phyloP scores from a whole-genome alignment of 2,113 vertebrate genomes.

The Salvelinus alpinus region DNA sequence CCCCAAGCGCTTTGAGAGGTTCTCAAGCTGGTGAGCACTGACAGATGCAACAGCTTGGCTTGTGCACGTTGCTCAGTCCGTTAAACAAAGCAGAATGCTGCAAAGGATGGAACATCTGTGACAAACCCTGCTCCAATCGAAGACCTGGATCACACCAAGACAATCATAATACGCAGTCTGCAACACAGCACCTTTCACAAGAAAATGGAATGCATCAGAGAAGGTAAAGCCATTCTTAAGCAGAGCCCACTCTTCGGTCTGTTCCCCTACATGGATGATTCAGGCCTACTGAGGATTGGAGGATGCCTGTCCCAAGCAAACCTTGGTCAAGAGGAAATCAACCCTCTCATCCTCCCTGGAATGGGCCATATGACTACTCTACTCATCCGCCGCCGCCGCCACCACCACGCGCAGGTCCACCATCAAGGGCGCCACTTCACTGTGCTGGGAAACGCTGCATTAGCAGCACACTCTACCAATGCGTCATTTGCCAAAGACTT shows the following conservation, averaged over 20 bases:
- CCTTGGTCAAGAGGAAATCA: not conserved
- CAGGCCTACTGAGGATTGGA: too few species aligned
- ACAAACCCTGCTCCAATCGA: conserved; percentile 6
- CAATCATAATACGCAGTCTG: conserved; percentile 15
- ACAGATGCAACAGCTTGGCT: conserved; percentile 7
- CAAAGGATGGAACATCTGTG: conserved; percentile 27
- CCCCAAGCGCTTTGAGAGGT: conserved; percentile 4
- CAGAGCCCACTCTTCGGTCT: not conserved
- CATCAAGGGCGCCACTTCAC: conserved; percentile 6
- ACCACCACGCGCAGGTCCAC: not conserved
- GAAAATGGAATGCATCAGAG: not conserved
- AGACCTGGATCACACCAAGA: not conserved
- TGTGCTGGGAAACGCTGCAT: not conserved
- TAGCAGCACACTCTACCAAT: not conserved
- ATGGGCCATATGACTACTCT: too few species aligned
- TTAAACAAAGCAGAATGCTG: not conserved
- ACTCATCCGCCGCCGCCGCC: not conserved
- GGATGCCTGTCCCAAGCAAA: not conserved
- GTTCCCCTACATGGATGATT: not conserved
- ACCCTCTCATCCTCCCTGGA: too few species aligned
- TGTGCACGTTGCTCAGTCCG: conserved; percentile 4
- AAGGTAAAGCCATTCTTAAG: not conserved
- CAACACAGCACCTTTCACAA: not conserved
- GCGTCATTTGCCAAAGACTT: conserved; percentile 6
- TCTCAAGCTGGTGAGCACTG: conserved; percentile 17